These are phyloP conservation scores for Pangasius djambal DNA, from an alignment of 2,797 vertebrate species.

Conservation along the genomic window DNA sequence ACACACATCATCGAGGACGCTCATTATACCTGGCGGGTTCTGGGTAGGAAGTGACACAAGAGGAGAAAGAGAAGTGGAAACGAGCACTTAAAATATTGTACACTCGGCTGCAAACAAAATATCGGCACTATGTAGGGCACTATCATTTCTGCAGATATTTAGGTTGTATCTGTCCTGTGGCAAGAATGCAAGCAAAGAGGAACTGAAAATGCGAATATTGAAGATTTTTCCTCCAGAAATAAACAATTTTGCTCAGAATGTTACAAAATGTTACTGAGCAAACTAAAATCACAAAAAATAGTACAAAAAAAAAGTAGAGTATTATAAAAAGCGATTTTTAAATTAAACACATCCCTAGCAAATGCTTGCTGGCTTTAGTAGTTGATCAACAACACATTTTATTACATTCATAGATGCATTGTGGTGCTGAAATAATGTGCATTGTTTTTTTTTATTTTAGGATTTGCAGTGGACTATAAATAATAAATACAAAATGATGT, in stretches of 20 bases:
- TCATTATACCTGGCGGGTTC: conserved; percentile 95
- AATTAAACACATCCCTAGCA: background rate
- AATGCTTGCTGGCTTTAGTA: background rate
- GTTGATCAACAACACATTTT: background rate
- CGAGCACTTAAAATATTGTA: background rate
- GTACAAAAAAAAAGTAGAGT: background rate
- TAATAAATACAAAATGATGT: background rate
- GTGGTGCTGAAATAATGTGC: background rate
- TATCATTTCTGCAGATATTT: background rate
- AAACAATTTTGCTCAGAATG: background rate
- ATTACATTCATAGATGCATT: background rate
- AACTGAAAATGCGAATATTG: background rate
- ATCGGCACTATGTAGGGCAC: too few species aligned
- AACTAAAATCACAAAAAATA: background rate
- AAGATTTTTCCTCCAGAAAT: background rate
- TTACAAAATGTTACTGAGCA: background rate
- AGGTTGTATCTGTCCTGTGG: background rate
- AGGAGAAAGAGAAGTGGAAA: background rate
- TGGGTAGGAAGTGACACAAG: conserved; percentile 57
- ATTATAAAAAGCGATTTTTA: background rate
- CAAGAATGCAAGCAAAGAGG: background rate
- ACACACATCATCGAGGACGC: conserved; percentile 93
- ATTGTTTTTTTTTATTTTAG: background rate
- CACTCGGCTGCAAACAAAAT: background rate
- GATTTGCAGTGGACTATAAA: background rate